Base-by-base conservation (phyloP, 2,113 vertebrate species). In the Hippocampus guttulatus region DNA sequence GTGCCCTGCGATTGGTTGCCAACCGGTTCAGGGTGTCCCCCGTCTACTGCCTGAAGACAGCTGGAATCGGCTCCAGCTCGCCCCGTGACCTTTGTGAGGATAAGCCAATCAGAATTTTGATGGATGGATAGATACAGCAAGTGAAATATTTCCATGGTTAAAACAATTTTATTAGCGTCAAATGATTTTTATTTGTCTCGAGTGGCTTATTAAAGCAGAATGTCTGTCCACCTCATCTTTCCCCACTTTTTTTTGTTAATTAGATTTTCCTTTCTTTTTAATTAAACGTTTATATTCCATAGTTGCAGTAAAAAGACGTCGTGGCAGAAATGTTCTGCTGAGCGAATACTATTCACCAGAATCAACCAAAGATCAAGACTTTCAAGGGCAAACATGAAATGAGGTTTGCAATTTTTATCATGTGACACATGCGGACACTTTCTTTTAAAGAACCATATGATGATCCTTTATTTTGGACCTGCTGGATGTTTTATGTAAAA, bases 361-460 rank as follows among this genome's bases (percentile, higher is more conserved):
- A 73, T 77, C 81, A 38, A 77, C 74, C 51, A 5, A 40, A 51
- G 27, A 43, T 76, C 77, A 83, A 81, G 70, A 74, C 75, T 64
- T 85, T 75, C 78, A 88, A 88, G 83, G 81, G 54, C 81, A 71
- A 43, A 66, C 57, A n/a, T 62, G 75, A 81, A 85, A 85, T 85
- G 69, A 69, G 76, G 68, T 69, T n/a, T 54, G 38, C 27, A 52
- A 9, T 52, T n/a, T 40, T 20, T 21, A 38, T 33, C 21, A 18
- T 15, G 12, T 51, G 27, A 38, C n/a, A 4, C 9, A 16, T 9
- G 27, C 33, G 5, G 33, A 38, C 33, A 6, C 33, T 67, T 49
- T 49, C 8, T 16, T 67, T 67, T 27, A 8, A 67, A 23, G 51
- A 52, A 38, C 27, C 63, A 21, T 43, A 45, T 62, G 2, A 62